phyloP scores from a whole-genome alignment of 2,888 invertebrate species.

The Chrysolina americana region DNA sequence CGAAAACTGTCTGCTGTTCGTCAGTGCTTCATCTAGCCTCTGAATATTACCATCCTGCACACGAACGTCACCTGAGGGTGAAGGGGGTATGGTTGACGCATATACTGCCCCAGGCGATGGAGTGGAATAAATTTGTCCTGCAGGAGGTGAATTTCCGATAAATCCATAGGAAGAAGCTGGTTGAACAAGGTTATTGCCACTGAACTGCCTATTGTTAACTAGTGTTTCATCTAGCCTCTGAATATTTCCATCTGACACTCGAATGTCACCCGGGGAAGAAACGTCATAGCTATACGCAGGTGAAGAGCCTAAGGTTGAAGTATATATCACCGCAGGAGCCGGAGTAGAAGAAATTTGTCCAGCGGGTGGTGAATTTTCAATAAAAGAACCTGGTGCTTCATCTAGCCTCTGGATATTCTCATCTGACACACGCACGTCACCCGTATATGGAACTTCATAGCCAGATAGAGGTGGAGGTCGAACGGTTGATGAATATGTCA shows the following conservation, averaged over 20 bases:
- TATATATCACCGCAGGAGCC: conserved; percentile 3
- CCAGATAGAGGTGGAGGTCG: background rate
- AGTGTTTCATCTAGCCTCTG: background rate
- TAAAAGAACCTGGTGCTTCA: conserved; percentile 15
- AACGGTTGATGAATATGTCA: background rate
- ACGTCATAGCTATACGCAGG: background rate
- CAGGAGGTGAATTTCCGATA: background rate
- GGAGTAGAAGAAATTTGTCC: conserved; percentile 29
- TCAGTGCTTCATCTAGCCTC: conserved; percentile 14
- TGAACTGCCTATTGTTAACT: background rate
- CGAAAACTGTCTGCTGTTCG: conserved; percentile 26
- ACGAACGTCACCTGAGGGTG: background rate
- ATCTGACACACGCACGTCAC: background rate
- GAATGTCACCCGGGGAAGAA: background rate
- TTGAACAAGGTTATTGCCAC: background rate
- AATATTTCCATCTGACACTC: background rate
- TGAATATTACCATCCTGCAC: background rate
- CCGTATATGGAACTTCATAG: background rate
- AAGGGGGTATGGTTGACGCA: background rate
- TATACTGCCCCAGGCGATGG: background rate
- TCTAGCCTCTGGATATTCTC: background rate
- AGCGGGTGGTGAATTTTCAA: background rate
- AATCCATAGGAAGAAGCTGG: background rate
- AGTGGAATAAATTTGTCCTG: background rate
- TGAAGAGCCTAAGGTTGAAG: background rate